Base-by-base conservation (phyloP, 2,797 vertebrate genomes). In the Molossus alvarezi region DNA sequence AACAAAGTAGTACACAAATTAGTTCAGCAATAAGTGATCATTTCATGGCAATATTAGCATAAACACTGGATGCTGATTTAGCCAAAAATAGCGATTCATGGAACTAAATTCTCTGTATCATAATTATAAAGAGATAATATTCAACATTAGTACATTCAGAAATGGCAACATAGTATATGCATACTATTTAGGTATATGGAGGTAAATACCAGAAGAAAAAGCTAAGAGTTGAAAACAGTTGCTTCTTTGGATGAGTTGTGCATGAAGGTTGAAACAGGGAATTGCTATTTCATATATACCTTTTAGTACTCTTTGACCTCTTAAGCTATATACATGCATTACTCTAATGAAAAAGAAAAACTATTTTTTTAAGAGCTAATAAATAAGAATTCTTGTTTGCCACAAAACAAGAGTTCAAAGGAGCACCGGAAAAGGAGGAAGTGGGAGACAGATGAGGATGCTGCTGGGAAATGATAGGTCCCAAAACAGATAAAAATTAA, bases 41-140 rank as follows among this genome's bases (percentile, higher is more conserved):
- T 94, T 96, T 57, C 55, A 96, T 69, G 81, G 11, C 29, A 79
- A 64, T 60, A 79, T 83, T 73, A 82, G 79, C 65, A 76, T 69
- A 84, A 96, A 80, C 45, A 79, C 3, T 53, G 45, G 80, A 88
- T 76, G 76, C 10, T 18, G 21, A 71, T 65, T 82, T 69, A 77
- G 23, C 14, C 9, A n/a, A 75, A 85, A 75, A 83, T 85, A 48
- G 58, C 4, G 4, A 79, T 92, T 96, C 86, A 95, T 55, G 37
- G 45, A 91, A 83, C 20, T 82, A 90, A 93, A 90, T 65, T 20
- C n/a, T 94, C 25, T 72, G 6, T 72, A 73, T 2, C 62, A 89
- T 55, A 86, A 87, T 82, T 73, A 92, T 53, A 33, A 87, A 58
- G 33, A 95, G 21, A 90, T 83, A 90, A 57, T 55, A 76, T 27